Evolutionary conservation across 2,888 invertebrate species (phyloP).

Genomic region (Agrotis segetum): DNA sequence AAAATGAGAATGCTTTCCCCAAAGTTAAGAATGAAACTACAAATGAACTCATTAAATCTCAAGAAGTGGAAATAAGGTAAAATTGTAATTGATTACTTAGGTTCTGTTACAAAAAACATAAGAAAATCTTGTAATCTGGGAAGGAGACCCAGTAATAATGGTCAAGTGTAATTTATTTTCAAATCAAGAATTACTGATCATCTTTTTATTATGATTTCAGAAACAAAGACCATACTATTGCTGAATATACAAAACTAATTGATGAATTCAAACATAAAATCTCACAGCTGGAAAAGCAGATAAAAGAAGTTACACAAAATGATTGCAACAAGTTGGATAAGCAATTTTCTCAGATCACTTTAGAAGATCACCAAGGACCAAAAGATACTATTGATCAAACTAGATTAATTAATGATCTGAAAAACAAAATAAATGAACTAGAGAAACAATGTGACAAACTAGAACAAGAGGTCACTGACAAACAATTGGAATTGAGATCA

Average conservation of each 20-base stretch:
- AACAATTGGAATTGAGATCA: slow-evolving; percentile 84
- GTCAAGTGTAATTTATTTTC: not conserved
- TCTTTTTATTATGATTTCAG: slow-evolving; percentile 68
- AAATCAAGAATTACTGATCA: not conserved
- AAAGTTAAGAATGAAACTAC: slow-evolving; percentile 68
- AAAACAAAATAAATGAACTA: slow-evolving; percentile 75
- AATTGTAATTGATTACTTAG: not conserved
- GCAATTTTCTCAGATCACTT: slow-evolving; percentile 66
- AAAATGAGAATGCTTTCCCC: slow-evolving; percentile 52
- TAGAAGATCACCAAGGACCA: slow-evolving; percentile 44
- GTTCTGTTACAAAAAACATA: not conserved
- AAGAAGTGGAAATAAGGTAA: slow-evolving; percentile 88
- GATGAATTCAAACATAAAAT: slow-evolving; percentile 85
- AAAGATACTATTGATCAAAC: slow-evolving; percentile 22
- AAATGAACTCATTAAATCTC: slow-evolving; percentile 83
- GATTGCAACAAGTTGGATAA: slow-evolving; percentile 69
- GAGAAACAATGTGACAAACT: slow-evolving; percentile 82
- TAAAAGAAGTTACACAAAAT: slow-evolving; percentile 60
- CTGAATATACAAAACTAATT: slow-evolving; percentile 85
- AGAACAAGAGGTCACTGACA: slow-evolving; percentile 82
- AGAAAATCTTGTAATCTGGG: not conserved
- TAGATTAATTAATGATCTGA: slow-evolving; percentile 70
- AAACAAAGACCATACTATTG: slow-evolving; percentile 86
- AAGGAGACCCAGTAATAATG: not conserved
- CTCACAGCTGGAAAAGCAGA: slow-evolving; percentile 73